Percentiles rank a stretch among this genome's conserved stretches.
These are phyloP conservation scores for Hylaeus anthracinus DNA, from an alignment of 1,140 invertebrate genomes.

Conservation along the genomic window DNA sequence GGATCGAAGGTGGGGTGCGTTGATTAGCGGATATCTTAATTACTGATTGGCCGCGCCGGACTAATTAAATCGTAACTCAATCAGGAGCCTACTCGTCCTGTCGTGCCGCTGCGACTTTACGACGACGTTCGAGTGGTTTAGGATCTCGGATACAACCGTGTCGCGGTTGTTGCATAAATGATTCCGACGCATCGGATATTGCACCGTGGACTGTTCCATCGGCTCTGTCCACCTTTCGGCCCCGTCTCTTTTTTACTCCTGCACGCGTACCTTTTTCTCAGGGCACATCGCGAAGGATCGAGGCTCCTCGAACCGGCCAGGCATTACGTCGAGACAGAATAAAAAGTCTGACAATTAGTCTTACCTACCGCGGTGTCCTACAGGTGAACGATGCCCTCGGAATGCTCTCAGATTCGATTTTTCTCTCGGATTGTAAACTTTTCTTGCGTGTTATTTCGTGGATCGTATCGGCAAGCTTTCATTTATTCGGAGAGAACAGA, in stretches of 20 bases:
- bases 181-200: constrained; percentile 51
- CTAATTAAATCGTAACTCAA: constrained; percentile 80
- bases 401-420: constrained; percentile 15
- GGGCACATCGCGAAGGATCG: constrained; percentile 9
- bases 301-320: constrained; percentile 15
- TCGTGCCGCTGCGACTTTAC: constrained; percentile 59
- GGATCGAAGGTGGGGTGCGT: constrained; percentile 55
- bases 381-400: constrained; percentile 42
- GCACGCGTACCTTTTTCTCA: constrained; percentile 33
- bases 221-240: neutral
- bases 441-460: neutral
- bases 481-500: too few relatives aligned
- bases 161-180: constrained; percentile 47
- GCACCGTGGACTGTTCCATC: constrained; percentile 17
- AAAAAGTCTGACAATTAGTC: constrained; percentile 62
- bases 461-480: too few relatives aligned
- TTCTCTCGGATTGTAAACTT: constrained; percentile 25
- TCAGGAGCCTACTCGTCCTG: constrained; percentile 48
- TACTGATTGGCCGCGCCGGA: constrained; percentile 73
- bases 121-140: constrained; percentile 52
- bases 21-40: constrained; percentile 79
- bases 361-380: constrained; percentile 59
- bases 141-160: constrained; percentile 43
- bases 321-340: constrained; percentile 58
- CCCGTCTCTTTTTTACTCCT: constrained; percentile 34